Base-by-base conservation (phyloP, 1,140 invertebrate genomes). In the Zaprionus kolodkinae region DNA sequence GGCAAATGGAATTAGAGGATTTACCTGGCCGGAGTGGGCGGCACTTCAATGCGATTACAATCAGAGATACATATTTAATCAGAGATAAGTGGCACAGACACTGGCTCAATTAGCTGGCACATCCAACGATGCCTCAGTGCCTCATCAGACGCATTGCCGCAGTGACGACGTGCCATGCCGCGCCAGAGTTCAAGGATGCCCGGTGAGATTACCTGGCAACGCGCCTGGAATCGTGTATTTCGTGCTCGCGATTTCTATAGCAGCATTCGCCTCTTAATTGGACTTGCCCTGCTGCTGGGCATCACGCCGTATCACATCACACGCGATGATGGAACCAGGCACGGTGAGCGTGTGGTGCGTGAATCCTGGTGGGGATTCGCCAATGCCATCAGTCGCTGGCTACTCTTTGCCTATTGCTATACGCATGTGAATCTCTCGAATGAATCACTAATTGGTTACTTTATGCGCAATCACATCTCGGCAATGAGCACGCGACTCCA, bases 391-490 rank as follows among this genome's bases (percentile, higher is more conserved):
- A 70, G 60, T 1, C 73, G 84, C 4, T 88, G 84, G 84, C 35
- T 87, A 7, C 48, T 87, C 1, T 63, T 69, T 10, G 70, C 77
- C 43, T 87, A 83, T 21, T 88, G 83, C 54, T 88, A 84, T 38
- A 25, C 27, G 11, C n/a, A 63, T 36, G 33, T 74, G 2, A 68
- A 78, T 27, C 1, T 61, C 15, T 61, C 68, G 2, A 60, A 59
- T n/a, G 83, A 87, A 25, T 84, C 76, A 6, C 52, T 87, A 1
- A 87, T 87, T 60, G 83, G 84, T 2, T 84, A 80, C 54, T 87
- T 87, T 12, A 87, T 87, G 77, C 63, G 30, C 11, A 88, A 73
- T n/a, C 55, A 75, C 11, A 36, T 87, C n/a, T 88, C 84, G 6
- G 56, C 68, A 36, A n/a, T 83, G 30, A 75, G 72, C 66, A 71